A percentile compares a stretch with the other conserved stretches of the same genome.
These are phyloP conservation scores for Anagyrus pseudococci DNA, from an alignment of 2,888 invertebrate species.

Conservation along the genomic window DNA sequence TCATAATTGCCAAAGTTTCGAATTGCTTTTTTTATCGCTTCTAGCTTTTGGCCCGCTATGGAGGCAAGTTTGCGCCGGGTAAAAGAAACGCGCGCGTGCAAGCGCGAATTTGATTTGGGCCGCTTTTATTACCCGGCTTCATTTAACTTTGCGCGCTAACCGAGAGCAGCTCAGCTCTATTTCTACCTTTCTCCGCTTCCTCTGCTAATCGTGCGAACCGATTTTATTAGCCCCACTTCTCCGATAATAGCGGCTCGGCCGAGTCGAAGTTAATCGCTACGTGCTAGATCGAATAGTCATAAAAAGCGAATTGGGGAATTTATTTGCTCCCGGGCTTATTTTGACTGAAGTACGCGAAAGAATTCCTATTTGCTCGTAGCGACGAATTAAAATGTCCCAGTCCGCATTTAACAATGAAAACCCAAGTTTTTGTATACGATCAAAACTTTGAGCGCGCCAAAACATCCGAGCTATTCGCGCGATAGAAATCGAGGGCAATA, in stretches of 20 bases:
- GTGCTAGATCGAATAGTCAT: no score
- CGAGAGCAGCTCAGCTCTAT: constrained; percentile 10
- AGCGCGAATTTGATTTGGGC: constrained; percentile 21
- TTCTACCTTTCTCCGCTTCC: no score
- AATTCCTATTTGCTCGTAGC: no score
- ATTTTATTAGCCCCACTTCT: constrained; percentile 25
- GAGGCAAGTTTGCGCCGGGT: neutral
- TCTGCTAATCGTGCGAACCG: constrained; percentile 14
- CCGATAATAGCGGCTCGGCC: neutral
- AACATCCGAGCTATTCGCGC: constrained; percentile 4
- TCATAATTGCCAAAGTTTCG: constrained; percentile 36
- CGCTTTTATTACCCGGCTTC: constrained; percentile 33
- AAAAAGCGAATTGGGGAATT: no score
- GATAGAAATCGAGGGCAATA: constrained; percentile 21
- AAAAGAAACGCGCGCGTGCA: neutral
- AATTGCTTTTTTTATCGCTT: constrained; percentile 13
- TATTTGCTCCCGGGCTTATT: no score
- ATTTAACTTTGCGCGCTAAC: constrained; percentile 23
- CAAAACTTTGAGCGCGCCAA: neutral
- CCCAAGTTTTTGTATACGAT: no score
- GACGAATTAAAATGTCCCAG: no score
- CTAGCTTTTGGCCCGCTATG: neutral
- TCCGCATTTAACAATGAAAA: no score
- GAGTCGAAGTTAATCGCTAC: no score
- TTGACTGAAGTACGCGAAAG: no score